Evolutionary conservation across 2,797 vertebrate genomes (phyloP).

Genomic region (Amniataba percoides): DNA sequence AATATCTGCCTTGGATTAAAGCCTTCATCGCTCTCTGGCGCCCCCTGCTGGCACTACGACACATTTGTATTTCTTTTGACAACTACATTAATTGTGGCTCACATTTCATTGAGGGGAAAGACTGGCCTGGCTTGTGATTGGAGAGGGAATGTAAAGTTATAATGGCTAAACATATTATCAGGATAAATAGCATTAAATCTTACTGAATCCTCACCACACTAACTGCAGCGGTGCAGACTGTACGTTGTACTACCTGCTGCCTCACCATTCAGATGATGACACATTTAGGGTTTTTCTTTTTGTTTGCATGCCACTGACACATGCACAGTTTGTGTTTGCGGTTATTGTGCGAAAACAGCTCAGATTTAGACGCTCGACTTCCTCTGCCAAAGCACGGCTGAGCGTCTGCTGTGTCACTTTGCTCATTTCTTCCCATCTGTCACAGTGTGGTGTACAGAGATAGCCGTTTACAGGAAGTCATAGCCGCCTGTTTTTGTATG

Average conservation of each 20-base stretch:
- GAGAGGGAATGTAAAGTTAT: not conserved
- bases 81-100: not conserved
- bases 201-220: not conserved
- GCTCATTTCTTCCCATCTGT: conserved; percentile 61
- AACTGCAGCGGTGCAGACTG: not conserved
- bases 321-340: conserved; percentile 28
- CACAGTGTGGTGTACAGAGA: conserved; percentile 19
- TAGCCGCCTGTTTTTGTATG: conserved; percentile 20
- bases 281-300: not conserved
- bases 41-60: conserved; percentile 22
- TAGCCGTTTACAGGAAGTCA: conserved; percentile 38
- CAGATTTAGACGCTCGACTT: conserved; percentile 36
- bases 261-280: not conserved
- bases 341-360: conserved; percentile 42
- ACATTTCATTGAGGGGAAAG: not conserved
- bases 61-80: accelerated
- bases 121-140: not conserved
- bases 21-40: not conserved
- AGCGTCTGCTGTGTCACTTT: not conserved
- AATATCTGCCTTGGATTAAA: conserved; percentile 17
- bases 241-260: not conserved
- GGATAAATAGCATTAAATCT: not conserved
- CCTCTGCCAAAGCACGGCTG: conserved; percentile 30
- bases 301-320: not conserved
- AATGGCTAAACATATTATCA: not conserved